Percentiles rank a stretch among this genome's conserved stretches.
Conservation (phyloP, 2,888 invertebrate species). For the Seladonia tumulorum region DNA sequence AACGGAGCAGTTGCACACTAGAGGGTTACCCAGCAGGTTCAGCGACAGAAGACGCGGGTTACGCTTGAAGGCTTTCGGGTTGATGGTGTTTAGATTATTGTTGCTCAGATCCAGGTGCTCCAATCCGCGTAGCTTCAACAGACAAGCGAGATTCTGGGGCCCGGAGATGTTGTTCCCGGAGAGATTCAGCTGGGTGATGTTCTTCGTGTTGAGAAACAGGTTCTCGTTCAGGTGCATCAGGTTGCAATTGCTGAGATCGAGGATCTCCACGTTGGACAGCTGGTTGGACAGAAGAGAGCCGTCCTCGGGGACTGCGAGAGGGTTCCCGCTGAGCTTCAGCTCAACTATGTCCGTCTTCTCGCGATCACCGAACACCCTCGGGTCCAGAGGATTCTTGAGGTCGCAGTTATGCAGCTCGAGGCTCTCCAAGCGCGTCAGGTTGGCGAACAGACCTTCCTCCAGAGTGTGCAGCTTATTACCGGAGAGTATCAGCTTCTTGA, state of each 20-base stretch:
- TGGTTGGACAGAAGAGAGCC: constrained; percentile 88
- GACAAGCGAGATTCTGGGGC: constrained; percentile 85
- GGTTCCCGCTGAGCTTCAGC: constrained; percentile 89
- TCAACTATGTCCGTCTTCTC: constrained; percentile 88
- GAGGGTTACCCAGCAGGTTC: constrained; percentile 89
- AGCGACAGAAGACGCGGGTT: constrained; percentile 87
- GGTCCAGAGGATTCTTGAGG: constrained; percentile 87
- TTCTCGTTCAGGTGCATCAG: constrained; percentile 87
- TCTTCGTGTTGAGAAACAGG: constrained; percentile 87
- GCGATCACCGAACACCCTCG: constrained; percentile 89
- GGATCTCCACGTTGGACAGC: constrained; percentile 87
- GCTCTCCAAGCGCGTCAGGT: constrained; percentile 88
- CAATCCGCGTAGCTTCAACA: constrained; percentile 86
- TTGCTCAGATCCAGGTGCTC: constrained; percentile 88
- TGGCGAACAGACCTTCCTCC: constrained; percentile 89
- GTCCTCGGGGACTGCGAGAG: constrained; percentile 86
- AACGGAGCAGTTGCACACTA: constrained; percentile 89
- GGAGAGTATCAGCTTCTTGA: constrained; percentile 88
- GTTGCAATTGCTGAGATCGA: constrained; percentile 89
- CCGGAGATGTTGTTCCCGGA: constrained; percentile 86
- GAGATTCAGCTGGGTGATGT: constrained; percentile 87
- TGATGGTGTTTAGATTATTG: constrained; percentile 87
- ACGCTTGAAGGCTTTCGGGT: constrained; percentile 85
- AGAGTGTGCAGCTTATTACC: constrained; percentile 89
- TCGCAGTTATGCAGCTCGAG: constrained; percentile 90